Percentiles rank a stretch among this genome's conserved stretches.
phyloP scores from a whole-genome alignment of 2,888 invertebrate genomes.

The Trichacis sp. region DNA sequence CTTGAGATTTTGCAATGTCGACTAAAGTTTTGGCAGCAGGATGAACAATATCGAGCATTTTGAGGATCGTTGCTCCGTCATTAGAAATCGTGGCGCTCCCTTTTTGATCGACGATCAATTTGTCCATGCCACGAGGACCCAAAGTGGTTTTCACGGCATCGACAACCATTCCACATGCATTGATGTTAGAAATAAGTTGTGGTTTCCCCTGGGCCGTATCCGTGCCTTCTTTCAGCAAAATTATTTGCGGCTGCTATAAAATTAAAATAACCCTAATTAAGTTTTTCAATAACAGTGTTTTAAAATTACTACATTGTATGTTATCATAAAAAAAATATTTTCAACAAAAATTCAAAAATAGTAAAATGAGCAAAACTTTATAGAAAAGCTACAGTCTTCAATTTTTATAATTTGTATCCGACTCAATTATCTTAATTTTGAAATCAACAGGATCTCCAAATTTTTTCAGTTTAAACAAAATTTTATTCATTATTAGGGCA shows the following conservation, averaged over 20 bases:
- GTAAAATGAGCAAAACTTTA: too few species aligned
- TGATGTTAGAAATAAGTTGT: conserved; percentile 96
- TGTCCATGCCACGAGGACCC: conserved; percentile 99
- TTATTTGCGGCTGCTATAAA: conserved; percentile 94
- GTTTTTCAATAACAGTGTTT: too few species aligned
- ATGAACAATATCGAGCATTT: conserved; percentile 96
- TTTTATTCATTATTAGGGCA: too few species aligned
- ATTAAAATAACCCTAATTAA: conserved; percentile 12
- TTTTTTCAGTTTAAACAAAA: too few species aligned
- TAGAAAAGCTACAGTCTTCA: too few species aligned
- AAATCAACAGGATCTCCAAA: too few species aligned
- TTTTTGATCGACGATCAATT: conserved; percentile 90
- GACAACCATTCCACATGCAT: conserved; percentile 94
- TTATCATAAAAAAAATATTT: too few species aligned
- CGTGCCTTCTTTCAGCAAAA: conserved; percentile 97
- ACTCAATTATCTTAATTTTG: too few species aligned
- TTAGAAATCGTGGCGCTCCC: conserved; percentile 98
- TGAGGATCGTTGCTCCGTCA: conserved; percentile 99
- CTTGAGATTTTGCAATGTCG: conserved; percentile 99
- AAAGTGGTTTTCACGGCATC: conserved; percentile 98
- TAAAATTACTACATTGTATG: too few species aligned
- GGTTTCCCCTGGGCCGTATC: conserved; percentile 96
- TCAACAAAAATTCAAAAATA: too few species aligned
- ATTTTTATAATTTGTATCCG: too few species aligned
- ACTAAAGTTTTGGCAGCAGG: conserved; percentile 98